These are phyloP conservation scores for Noctuana brunneofusca DNA, from an alignment of 2,888 invertebrate genomes.

Conservation along the genomic window DNA sequence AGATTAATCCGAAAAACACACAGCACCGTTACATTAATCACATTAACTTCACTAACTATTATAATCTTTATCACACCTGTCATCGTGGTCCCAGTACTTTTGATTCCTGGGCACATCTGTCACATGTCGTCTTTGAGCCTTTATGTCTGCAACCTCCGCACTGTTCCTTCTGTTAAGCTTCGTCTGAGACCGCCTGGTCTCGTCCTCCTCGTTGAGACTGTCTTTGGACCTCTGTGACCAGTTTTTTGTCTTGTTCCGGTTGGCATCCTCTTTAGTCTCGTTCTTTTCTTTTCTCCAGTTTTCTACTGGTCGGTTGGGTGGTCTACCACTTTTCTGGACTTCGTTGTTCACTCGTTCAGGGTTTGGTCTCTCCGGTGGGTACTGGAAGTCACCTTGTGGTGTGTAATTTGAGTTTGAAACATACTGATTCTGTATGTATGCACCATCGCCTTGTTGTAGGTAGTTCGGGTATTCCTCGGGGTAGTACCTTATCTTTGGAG, in stretches of 20 bases:
- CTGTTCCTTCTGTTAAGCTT: slow-evolving; percentile 57
- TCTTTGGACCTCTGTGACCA: slow-evolving; percentile 70
- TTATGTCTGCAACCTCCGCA: slow-evolving; percentile 49
- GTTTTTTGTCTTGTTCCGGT: slow-evolving; percentile 58
- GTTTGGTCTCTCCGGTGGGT: slow-evolving; percentile 38
- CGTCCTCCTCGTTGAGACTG: slow-evolving; percentile 59
- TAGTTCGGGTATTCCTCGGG: slow-evolving; percentile 57
- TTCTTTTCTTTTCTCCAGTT: slow-evolving; percentile 70
- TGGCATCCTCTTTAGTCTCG: slow-evolving; percentile 57
- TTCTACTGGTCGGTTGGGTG: slow-evolving; percentile 53
- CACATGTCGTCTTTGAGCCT: slow-evolving; percentile 60
- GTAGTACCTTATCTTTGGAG: slow-evolving; percentile 50
- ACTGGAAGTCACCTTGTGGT: slow-evolving; percentile 58
- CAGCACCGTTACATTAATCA: slow-evolving; percentile 5
- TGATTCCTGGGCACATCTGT: slow-evolving; percentile 70
- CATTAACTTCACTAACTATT: slow-evolving; percentile 63
- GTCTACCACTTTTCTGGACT: slow-evolving; percentile 56
- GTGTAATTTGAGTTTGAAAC: slow-evolving; percentile 52
- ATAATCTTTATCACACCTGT: slow-evolving; percentile 74
- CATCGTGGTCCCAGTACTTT: slow-evolving; percentile 78
- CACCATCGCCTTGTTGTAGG: slow-evolving; percentile 71
- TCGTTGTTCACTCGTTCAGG: slow-evolving; percentile 64
- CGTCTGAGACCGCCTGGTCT: slow-evolving; percentile 51
- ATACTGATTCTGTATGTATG: slow-evolving; percentile 68
- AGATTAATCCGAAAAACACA: not conserved